phyloP scores from a whole-genome alignment of 1,140 invertebrate genomes.

The Habropoda laboriosa region DNA sequence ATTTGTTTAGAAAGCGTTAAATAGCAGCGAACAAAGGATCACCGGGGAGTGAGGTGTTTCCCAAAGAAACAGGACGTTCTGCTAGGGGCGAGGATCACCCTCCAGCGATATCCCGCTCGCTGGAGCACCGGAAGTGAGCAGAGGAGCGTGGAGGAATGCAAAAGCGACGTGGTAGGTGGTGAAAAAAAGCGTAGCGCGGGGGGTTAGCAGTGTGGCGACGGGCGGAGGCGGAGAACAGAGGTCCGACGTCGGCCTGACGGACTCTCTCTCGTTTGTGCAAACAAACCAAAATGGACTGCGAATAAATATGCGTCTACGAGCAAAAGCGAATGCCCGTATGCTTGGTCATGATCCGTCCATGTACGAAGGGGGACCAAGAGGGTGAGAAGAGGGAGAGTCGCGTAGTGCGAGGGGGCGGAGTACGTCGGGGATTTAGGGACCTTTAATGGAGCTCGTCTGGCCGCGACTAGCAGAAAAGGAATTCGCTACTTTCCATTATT shows the following conservation, averaged over 20 bases:
- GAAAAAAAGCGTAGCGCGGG: conserved; percentile 46
- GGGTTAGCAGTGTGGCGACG: conserved; percentile 30
- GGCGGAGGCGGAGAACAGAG: conserved; percentile 59
- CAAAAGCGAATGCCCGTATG: conserved; percentile 79
- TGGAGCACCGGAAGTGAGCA: conserved; percentile 58
- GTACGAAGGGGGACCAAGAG: conserved; percentile 67
- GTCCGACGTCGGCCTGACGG: conserved; percentile 76
- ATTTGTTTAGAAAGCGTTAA: too few relatives aligned
- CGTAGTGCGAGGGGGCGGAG: conserved; percentile 62
- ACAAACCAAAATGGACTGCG: conserved; percentile 82
- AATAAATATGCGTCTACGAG: conserved; percentile 81
- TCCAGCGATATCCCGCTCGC: conserved; percentile 38
- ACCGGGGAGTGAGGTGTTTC: neutral
- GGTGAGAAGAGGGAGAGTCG: conserved; percentile 45
- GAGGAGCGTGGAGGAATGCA: conserved; percentile 73
- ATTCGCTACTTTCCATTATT: conserved; percentile 76
- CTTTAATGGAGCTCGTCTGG: conserved; percentile 77
- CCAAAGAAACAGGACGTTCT: conserved; percentile 28
- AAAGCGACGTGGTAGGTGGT: conserved; percentile 66
- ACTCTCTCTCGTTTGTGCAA: conserved; percentile 78
- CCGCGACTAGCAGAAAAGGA: conserved; percentile 72
- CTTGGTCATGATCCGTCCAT: conserved; percentile 80
- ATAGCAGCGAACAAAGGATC: too few relatives aligned
- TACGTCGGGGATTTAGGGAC: conserved; percentile 79
- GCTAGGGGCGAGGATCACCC: conserved; percentile 44